A percentile compares a stretch with the other conserved stretches of the same genome.
Evolutionary conservation across 2,797 vertebrate genomes (phyloP).

Genomic region (Dendrocincla tyrannina): DNA sequence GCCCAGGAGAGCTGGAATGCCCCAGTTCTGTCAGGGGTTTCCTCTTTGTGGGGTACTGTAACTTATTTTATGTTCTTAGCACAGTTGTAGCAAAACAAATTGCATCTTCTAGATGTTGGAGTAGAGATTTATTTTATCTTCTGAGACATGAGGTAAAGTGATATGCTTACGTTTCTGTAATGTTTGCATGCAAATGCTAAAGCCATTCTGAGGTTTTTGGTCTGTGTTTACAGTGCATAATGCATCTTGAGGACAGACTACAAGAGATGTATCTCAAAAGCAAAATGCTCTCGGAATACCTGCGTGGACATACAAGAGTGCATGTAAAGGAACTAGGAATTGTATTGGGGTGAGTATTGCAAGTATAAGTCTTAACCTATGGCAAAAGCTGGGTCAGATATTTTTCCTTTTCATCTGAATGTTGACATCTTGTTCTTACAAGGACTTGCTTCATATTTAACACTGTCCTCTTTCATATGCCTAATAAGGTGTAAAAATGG

Average conservation of each 20-base stretch:
- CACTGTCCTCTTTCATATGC: background rate
- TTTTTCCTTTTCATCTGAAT: background rate
- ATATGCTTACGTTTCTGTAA: background rate
- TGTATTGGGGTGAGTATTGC: slow-evolving; percentile 82
- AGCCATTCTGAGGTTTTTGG: background rate
- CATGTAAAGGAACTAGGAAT: slow-evolving; percentile 85
- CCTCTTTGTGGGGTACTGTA: background rate
- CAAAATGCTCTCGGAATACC: slow-evolving; percentile 88
- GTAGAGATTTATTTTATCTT: background rate
- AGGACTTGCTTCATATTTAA: background rate
- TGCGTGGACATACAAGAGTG: slow-evolving; percentile 85
- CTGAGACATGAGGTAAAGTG: background rate
- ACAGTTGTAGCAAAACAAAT: background rate
- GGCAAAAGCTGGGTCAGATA: background rate
- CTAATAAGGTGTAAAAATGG: background rate
- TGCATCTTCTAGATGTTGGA: background rate
- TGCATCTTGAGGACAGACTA: slow-evolving; percentile 87
- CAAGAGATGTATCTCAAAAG: slow-evolving; percentile 90
- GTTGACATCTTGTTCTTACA: background rate
- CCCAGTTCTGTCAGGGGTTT: background rate
- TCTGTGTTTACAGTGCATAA: slow-evolving; percentile 80
- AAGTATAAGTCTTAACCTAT: background rate
- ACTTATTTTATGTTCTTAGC: background rate
- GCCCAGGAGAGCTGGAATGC: background rate
- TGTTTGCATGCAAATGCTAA: background rate